Percentiles rank a stretch among this genome's conserved stretches.
These are phyloP conservation scores for Anguilla obscura DNA, from an alignment of 2,797 vertebrate genomes.

Conservation along the genomic window DNA sequence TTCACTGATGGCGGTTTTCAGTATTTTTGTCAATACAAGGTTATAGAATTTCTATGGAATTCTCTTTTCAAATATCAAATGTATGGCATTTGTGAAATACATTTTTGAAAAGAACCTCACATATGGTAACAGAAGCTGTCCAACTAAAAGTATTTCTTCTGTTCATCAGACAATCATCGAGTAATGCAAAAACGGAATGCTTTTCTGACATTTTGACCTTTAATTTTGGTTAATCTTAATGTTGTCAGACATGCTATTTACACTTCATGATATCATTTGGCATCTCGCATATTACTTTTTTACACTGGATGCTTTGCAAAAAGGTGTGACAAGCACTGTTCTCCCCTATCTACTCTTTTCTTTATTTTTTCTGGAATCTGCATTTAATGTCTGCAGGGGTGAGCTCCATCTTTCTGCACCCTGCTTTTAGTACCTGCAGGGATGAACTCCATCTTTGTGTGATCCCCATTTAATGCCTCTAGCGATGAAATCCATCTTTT, in stretches of 20 bases:
- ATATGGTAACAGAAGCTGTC: neutral
- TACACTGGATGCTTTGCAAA: neutral
- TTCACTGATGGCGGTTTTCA: neutral
- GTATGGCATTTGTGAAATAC: neutral
- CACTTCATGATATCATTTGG: too few species aligned
- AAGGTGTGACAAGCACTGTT: neutral
- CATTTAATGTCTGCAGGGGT: neutral
- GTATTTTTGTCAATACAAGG: neutral
- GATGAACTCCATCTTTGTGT: neutral
- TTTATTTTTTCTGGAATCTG: neutral
- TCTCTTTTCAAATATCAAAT: neutral
- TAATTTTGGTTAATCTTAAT: too few species aligned
- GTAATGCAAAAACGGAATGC: neutral
- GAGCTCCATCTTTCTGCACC: neutral
- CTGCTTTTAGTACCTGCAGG: slow-evolving; percentile 54
- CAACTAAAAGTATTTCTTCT: neutral
- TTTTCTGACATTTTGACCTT: neutral
- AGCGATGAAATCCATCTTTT: neutral
- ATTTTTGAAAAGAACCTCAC: neutral
- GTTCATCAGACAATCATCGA: neutral
- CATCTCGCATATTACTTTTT: neutral
- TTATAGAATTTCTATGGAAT: neutral
- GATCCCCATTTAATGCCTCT: neutral
- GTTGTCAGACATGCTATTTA: too few species aligned
- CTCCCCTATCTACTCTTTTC: neutral